phyloP scores from a whole-genome alignment of 2,113 vertebrate species.

The Neogobius melanostomus region DNA sequence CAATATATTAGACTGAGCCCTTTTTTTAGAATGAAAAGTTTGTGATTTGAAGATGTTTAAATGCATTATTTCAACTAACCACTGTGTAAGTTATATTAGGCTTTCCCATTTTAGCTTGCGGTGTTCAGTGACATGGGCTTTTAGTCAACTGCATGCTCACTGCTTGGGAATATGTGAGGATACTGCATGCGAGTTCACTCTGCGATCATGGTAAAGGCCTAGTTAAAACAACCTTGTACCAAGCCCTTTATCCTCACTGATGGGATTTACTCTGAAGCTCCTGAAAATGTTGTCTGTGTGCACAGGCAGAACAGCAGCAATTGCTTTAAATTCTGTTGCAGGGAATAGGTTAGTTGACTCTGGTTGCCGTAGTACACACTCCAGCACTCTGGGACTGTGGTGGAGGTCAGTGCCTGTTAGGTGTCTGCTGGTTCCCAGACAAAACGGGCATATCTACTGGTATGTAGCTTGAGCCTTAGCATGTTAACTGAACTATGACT shows the following conservation, averaged over 20 bases:
- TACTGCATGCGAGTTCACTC: constrained; percentile 36
- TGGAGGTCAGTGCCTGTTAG: constrained; percentile 39
- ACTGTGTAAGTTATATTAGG: constrained; percentile 49
- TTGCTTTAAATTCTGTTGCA: constrained; percentile 7
- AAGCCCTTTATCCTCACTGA: constrained; percentile 54
- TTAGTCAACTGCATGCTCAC: constrained; percentile 11
- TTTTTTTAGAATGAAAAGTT: background rate
- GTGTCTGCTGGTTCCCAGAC: constrained; percentile 39
- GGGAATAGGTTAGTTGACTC: background rate
- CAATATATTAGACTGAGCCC: no score
- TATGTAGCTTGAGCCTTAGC: constrained; percentile 42
- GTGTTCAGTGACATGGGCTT: constrained; percentile 24
- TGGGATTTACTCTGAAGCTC: constrained; percentile 65
- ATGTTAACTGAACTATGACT: constrained; percentile 7
- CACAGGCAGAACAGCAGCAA: constrained; percentile 10
- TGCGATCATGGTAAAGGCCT: constrained; percentile 41
- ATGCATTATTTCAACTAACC: constrained; percentile 22
- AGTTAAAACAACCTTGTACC: constrained; percentile 21
- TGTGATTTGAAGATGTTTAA: background rate
- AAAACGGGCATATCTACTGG: constrained; percentile 52
- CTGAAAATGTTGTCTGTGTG: constrained; percentile 29
- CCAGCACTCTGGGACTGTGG: constrained; percentile 42
- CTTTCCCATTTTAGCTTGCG: constrained; percentile 35
- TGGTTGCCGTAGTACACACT: constrained; percentile 4
- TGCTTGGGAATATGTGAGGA: constrained; percentile 9